phyloP scores from a whole-genome alignment of 2,113 vertebrate species.

The Epinephelus cyanopodus region DNA sequence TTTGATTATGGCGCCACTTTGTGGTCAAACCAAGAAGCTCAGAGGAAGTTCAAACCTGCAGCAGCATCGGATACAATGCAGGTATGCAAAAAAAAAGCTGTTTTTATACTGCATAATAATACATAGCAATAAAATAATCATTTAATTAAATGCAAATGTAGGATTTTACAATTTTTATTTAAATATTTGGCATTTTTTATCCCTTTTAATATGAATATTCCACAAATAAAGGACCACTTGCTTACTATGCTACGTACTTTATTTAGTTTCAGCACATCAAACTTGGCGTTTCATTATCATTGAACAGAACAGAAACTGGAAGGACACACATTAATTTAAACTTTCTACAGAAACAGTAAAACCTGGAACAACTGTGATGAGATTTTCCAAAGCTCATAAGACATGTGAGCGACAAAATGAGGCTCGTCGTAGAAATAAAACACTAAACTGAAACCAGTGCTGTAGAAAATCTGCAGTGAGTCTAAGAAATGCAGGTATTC shows the following conservation, averaged over 20 bases:
- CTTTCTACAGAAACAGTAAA: constrained; percentile 25
- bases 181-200: background rate
- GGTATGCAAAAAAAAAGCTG: background rate
- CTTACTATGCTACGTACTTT: constrained; percentile 23
- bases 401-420: background rate
- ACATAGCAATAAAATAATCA: background rate
- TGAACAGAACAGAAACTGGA: constrained; percentile 7
- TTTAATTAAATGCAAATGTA: constrained; percentile 11
- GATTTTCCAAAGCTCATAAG: background rate
- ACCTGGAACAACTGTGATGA: background rate
- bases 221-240: too few species aligned
- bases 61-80: background rate
- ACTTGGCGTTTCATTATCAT: background rate
- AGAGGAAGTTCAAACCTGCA: background rate
- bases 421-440: background rate
- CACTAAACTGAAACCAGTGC: background rate
- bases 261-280: constrained; percentile 50
- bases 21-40: constrained; percentile 53
- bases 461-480: background rate
- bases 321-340: background rate
- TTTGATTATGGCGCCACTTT: constrained; percentile 49
- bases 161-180: constrained; percentile 4
- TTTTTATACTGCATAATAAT: background rate
- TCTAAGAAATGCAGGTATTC: background rate
- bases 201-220: too few species aligned